Base-by-base conservation (phyloP, 2,797 vertebrate genomes). In the Neosilurus hyrtlii region DNA sequence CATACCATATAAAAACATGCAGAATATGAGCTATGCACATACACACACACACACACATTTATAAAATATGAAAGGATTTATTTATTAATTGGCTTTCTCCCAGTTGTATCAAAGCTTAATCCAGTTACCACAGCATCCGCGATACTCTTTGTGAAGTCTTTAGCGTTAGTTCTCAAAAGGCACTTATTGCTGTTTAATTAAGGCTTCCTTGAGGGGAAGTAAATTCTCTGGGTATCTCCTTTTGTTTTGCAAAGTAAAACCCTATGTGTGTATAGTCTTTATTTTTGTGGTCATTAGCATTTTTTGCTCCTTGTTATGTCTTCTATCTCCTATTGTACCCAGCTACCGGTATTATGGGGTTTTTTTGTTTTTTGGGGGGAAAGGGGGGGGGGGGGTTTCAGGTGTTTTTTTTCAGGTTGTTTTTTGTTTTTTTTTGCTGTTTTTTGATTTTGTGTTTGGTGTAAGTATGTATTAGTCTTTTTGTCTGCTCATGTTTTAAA, bases 71-170 rank as follows among this genome's bases (percentile, higher is more conserved):
- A 74, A 56, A 16, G 52, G 71, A 24, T 52, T 72, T 12, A 24
- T 72, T 52, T 72, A 26, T 24, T 72, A 72, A 24, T 52, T 52
- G 70, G 54, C 71, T 73, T 10, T 56, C 24, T 74, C 24, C n/a
- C 9, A 15, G 54, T 24, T 30, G 71, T 56, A n/a, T 52, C n/a
- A 24, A 26, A 72, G 52, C 8, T 0, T 16, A 52, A 72, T 72
- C 70, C 70, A 15, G 12, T 73, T 73, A 56, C 52, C 11, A 57
- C 52, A 20, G 24, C 72, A 72, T 24, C 14, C 14, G 12, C 12
- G 57, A 30, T 30, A 22, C 20, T 72, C 12, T 72, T 56, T 74
- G 24, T 11, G 18, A 35, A 22, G 16, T 74, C 52, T 57, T 74
- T 56, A 4, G 4, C 43, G 4, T 43, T 43, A 74, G 16, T 52